Evolutionary conservation across 2,113 vertebrate species (phyloP), one percentile per base, ranked within the genome.

Genomic region (Urocolius indicus): DNA sequence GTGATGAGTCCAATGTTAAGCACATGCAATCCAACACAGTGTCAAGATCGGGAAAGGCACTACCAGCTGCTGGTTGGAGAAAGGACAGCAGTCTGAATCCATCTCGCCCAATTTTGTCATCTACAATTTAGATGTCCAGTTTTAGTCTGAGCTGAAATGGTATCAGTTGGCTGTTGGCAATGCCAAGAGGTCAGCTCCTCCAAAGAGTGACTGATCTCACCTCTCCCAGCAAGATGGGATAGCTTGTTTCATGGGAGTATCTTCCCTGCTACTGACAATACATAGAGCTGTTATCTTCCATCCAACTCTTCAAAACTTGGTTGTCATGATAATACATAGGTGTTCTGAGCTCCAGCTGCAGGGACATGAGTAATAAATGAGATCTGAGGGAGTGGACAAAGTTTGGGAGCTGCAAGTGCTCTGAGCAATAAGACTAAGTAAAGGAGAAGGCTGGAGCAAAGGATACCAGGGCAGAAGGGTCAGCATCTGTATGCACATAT

Each of bases 1-100:
- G 55, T 18, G 46, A 91, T 41, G n/a, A 90, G 30, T 14, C 49
- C 51, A 66, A 24, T 1, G 3, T 6, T 24, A 63, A 87, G 55
- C 17, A 20, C 19, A 23, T 0, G 0, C 2, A 4, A 69, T 12
- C 6, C 58, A 68, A n/a, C 16, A 48, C 84, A 63, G 58, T 1
- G 0, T 13, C 2, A 3, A 65, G 49, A 30, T 15, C 2, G 2
- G 48, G 69, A 89, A 21, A 73, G 26, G 32, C 1, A 8, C 46
- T 54, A n/a, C 17, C 19, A 5, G 6, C 41, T 66, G 55, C 69
- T 63, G 36, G 13, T 9, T 46, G 51, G 38, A 46, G 52, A 73
- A 75, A 58, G 17, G 46, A 62, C 11, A 15, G 49, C 18, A 62
- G 46, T 36, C 68, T 30, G 46, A 85, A 84, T 23, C 5, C 54